These are phyloP conservation scores for Ornithorhynchus anatinus DNA, from an alignment of 2,113 vertebrate genomes.

Conservation along the genomic window DNA sequence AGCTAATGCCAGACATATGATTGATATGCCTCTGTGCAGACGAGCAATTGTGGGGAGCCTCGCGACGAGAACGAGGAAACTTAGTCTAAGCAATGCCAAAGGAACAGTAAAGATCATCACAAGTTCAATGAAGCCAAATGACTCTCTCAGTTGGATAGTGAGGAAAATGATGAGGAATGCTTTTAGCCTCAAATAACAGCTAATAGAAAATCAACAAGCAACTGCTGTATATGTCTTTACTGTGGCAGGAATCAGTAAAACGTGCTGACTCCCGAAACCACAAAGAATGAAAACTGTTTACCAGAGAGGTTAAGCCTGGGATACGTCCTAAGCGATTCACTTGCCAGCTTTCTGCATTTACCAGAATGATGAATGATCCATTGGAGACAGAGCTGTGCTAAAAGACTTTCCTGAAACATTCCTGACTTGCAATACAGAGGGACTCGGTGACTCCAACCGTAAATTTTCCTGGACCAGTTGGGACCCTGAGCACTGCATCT, in stretches of 20 bases:
- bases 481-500: too few relatives aligned
- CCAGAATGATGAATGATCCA: neutral
- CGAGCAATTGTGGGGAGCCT: neutral
- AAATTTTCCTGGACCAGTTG: too few relatives aligned
- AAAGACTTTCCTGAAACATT: neutral
- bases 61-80: neutral
- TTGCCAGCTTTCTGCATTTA: neutral
- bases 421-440: neutral
- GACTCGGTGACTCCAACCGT: neutral
- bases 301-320: constrained; percentile 2
- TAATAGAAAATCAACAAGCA: constrained; percentile 50
- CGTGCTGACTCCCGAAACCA: neutral
- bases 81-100: constrained; percentile 12
- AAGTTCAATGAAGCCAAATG: constrained; percentile 37
- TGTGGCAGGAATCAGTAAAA: constrained; percentile 24
- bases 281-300: neutral
- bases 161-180: constrained; percentile 53
- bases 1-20: neutral
- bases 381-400: neutral
- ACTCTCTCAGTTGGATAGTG: constrained; percentile 24
- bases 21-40: neutral
- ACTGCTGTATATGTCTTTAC: neutral
- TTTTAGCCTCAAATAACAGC: constrained; percentile 44
- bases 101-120: neutral
- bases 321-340: constrained; percentile 13